A percentile compares a stretch with the other conserved stretches of the same genome.
phyloP scores from a whole-genome alignment of 1,140 invertebrate genomes.

The Liolophura sinensis region DNA sequence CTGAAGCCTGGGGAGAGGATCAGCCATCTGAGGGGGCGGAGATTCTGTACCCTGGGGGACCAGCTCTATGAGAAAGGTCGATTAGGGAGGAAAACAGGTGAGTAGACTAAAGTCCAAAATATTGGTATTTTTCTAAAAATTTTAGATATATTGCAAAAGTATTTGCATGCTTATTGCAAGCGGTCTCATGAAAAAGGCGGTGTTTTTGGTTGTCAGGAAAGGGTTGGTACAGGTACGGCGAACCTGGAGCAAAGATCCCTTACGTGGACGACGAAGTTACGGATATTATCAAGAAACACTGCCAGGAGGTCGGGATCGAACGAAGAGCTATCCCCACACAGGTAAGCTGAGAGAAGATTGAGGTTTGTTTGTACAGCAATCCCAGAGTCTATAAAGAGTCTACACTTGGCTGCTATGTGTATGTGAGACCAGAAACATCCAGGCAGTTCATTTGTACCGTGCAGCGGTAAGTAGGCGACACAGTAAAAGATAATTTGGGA shows the following conservation, averaged over 20 bases:
- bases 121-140: no score
- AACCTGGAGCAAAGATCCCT: constrained; percentile 29
- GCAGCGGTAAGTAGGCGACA: no score
- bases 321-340: constrained; percentile 31
- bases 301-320: constrained; percentile 35
- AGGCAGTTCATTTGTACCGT: no score
- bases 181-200: no score
- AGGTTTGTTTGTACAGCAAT: no score
- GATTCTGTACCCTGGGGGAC: constrained; percentile 31
- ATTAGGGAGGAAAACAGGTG: constrained; percentile 43
- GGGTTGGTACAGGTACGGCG: constrained; percentile 50
- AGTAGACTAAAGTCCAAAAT: not conserved
- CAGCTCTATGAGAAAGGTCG: constrained; percentile 33
- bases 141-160: constrained; percentile 6
- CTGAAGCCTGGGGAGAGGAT: constrained; percentile 28
- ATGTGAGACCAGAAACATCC: no score
- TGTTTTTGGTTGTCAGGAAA: constrained; percentile 28
- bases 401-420: no score
- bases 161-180: constrained; percentile 1
- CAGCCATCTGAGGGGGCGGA: constrained; percentile 28
- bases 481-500: no score
- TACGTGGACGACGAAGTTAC: constrained; percentile 33
- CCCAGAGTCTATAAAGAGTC: no score
- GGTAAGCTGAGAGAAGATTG: constrained; percentile 19
- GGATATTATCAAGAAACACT: constrained; percentile 38